Conservation (phyloP, 2,888 invertebrate species). For the Meandrusa payeni region DNA sequence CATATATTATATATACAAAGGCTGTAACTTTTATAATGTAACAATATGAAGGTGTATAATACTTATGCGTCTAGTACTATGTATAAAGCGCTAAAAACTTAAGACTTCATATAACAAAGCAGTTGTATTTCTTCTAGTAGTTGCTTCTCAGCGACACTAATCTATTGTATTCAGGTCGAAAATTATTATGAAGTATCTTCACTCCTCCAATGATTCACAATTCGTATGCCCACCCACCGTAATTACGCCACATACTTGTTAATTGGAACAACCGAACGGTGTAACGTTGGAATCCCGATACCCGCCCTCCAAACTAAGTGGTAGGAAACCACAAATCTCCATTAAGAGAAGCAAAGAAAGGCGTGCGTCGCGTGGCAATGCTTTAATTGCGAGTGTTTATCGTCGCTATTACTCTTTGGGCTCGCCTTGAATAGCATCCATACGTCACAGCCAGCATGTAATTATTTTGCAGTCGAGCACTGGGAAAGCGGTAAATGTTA, state of each 20-base stretch:
- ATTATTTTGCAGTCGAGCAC: slow-evolving; percentile 74
- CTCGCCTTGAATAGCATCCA: slow-evolving; percentile 72
- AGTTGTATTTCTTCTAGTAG: no score
- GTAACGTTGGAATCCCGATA: slow-evolving; percentile 34
- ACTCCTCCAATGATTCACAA: no score
- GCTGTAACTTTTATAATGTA: no score
- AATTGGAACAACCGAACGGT: slow-evolving; percentile 18
- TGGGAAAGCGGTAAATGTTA: slow-evolving; percentile 59
- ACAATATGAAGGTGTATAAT: no score
- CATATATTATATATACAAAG: no score
- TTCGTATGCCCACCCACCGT: not conserved
- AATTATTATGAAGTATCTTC: no score
- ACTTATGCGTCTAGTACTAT: no score
- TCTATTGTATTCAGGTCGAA: no score
- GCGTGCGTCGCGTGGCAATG: slow-evolving; percentile 77
- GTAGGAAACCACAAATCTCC: slow-evolving; percentile 60
- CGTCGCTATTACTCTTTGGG: slow-evolving; percentile 72
- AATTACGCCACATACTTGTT: slow-evolving; percentile 15
- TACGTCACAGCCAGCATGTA: slow-evolving; percentile 74
- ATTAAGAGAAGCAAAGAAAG: slow-evolving; percentile 71
- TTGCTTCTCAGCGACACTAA: no score
- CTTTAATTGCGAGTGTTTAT: slow-evolving; percentile 78
- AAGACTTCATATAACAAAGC: no score
- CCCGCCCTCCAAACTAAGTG: slow-evolving; percentile 38
- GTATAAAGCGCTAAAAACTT: no score